Evolutionary conservation across 1,140 invertebrate genomes (phyloP), one percentile per base, ranked within the genome.

Genomic region (Ditylenchus dipsaci): DNA sequence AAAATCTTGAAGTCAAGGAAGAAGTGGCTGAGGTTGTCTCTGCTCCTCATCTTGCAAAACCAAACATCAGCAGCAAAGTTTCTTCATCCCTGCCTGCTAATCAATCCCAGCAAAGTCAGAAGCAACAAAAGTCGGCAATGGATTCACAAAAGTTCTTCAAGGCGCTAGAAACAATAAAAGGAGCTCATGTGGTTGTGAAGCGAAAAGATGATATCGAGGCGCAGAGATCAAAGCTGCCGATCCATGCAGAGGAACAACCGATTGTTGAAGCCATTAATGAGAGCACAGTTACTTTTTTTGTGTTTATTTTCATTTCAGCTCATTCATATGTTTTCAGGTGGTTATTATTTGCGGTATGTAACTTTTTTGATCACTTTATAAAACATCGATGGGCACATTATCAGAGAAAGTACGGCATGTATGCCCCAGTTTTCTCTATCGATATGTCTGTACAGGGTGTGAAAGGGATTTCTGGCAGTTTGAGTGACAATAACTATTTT

Each of bases 251-350:
- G 85, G 96, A 99, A 83, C 93, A 97, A 83, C 84, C 86, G 23
- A 91, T 99, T 17, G 92, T 99, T 87, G 96, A 99, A 85, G 87
- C 89, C 0, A 91, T 98, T 30, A 91, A 91, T 85, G 91, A 95
- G 75, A 92, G 96, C 66, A 63, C 33, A 38, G 63, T 63, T 21
- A 13, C 1, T 33, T 61, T 61, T 27, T 5, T 61, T 59, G 65
- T 61, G 11, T n/a, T n/a, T n/a, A n/a, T 11, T 38, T 38, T 38
- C 11, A 38, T 38, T 38, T 38, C 11, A 38, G n/a, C 43, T 65
- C 47, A 17, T 43, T 19, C 29, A 45, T 26, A 26, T 27, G 30
- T 23, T 43, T 38, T 17, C 57, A 49, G 33, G 33, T 38, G 33
- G 11, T 38, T 11, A 38, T 38, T 11, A 38, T 38, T 38, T 38